A percentile compares a stretch with the other conserved stretches of the same genome.
Evolutionary conservation across 2,888 invertebrate species (phyloP).

Genomic region (Myopa testacea): DNA sequence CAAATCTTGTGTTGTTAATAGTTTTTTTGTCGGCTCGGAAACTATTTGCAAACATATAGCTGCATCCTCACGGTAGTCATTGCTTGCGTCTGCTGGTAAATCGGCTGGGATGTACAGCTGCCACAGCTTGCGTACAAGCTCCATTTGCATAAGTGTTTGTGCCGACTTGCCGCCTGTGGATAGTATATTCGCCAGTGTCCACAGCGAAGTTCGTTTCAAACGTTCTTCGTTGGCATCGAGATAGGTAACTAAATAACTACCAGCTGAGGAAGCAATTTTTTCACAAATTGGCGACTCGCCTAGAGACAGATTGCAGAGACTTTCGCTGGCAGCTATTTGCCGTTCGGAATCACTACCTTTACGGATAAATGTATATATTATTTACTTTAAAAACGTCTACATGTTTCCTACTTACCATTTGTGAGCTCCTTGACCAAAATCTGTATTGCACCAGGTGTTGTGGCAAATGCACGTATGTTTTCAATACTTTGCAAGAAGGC

Average conservation of each 20-base stretch:
- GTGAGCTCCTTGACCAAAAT: constrained; percentile 65
- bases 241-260: constrained; percentile 63
- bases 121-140: constrained; percentile 60
- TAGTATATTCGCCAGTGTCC: constrained; percentile 64
- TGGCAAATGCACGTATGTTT: constrained; percentile 61
- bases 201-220: constrained; percentile 60
- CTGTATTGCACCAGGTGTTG: constrained; percentile 62
- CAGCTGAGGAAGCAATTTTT: constrained; percentile 60
- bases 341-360: constrained; percentile 58
- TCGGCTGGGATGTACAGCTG: constrained; percentile 50
- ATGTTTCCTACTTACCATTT: constrained; percentile 49
- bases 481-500: constrained; percentile 62
- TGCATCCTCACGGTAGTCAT: constrained; percentile 58
- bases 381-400: background rate
- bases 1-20: constrained; percentile 51
- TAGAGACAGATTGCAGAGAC: constrained; percentile 64
- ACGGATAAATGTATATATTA: background rate
- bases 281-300: constrained; percentile 62
- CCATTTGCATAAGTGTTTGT: constrained; percentile 58
- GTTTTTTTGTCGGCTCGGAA: constrained; percentile 41
- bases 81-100: constrained; percentile 21
- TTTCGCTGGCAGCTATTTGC: constrained; percentile 61
- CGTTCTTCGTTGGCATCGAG: constrained; percentile 56
- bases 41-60: constrained; percentile 58
- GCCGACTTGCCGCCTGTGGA: constrained; percentile 58